Conservation (phyloP, 2,888 invertebrate species). For the Drosophila atroscutellata region DNA sequence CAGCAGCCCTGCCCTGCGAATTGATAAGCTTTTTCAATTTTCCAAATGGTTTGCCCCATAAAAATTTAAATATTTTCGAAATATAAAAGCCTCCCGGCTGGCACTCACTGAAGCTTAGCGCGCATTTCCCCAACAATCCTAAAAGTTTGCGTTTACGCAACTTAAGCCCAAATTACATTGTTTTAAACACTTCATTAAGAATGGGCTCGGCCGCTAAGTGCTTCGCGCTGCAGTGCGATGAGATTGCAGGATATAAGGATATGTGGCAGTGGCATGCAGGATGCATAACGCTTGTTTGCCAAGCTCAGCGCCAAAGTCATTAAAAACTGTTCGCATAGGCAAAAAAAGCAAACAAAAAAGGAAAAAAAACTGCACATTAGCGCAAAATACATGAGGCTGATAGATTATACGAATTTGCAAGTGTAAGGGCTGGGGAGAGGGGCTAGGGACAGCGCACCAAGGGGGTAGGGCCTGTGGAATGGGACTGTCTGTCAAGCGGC, state of each 20-base stretch:
- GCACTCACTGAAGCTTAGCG: constrained; percentile 62
- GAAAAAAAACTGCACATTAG: constrained; percentile 76
- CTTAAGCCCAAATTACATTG: constrained; percentile 78
- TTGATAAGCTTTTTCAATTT: constrained; percentile 71
- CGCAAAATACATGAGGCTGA: constrained; percentile 69
- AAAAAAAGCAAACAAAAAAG: constrained; percentile 46
- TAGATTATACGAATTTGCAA: constrained; percentile 46
- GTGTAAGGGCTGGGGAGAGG: constrained; percentile 2
- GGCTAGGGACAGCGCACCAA: neutral
- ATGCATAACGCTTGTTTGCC: constrained; percentile 73
- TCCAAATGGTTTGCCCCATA: constrained; percentile 68
- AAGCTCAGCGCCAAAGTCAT: constrained; percentile 77
- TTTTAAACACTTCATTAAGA: constrained; percentile 80
- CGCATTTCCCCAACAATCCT: constrained; percentile 23
- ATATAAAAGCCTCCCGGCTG: constrained; percentile 65
- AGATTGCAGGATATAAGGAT: constrained; percentile 50
- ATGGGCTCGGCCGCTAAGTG: constrained; percentile 49
- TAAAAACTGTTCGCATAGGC: constrained; percentile 80
- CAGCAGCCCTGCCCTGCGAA: constrained; percentile 4
- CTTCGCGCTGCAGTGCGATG: constrained; percentile 26
- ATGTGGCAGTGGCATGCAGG: constrained; percentile 42
- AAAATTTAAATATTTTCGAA: constrained; percentile 77
- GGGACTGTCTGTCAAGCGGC: constrained; percentile 70
- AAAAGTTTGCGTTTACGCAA: constrained; percentile 59
- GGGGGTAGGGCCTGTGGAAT: constrained; percentile 23